phyloP scores from a whole-genome alignment of 2,797 vertebrate genomes.

The Staurois parvus region DNA sequence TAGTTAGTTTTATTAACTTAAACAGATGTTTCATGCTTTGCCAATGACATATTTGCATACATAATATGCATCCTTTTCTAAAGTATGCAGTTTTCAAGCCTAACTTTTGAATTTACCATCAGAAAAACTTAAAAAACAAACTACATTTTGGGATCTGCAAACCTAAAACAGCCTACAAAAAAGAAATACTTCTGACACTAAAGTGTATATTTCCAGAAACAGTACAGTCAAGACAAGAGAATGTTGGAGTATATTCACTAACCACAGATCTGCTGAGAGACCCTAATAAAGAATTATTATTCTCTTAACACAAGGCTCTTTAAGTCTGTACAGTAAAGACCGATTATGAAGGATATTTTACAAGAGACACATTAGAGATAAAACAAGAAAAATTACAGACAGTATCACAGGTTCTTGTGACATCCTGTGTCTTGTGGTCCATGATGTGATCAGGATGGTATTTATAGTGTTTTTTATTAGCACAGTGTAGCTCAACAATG shows the following conservation, averaged over 20 bases:
- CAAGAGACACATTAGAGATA: constrained; percentile 19
- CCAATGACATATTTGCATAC: no score
- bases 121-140: no score
- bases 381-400: constrained; percentile 51
- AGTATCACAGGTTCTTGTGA: constrained; percentile 48
- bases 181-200: not conserved
- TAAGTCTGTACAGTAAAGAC: constrained; percentile 10
- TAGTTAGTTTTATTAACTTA: no score
- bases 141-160: no score
- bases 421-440: constrained; percentile 50
- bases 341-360: constrained; percentile 23
- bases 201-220: not conserved
- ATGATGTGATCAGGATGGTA: constrained; percentile 48
- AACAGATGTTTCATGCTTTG: no score
- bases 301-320: constrained; percentile 15
- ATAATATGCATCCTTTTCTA: no score
- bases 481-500: constrained; percentile 15
- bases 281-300: constrained; percentile 17
- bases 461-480: constrained; percentile 54
- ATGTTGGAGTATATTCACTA: not conserved
- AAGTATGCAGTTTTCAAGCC: no score
- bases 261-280: not conserved
- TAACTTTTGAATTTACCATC: no score
- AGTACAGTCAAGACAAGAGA: not conserved
- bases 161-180: not conserved